A percentile compares a stretch with the other conserved stretches of the same genome.
Evolutionary conservation across 2,888 invertebrate genomes (phyloP).

Genomic region (Trachelus iudaicus): DNA sequence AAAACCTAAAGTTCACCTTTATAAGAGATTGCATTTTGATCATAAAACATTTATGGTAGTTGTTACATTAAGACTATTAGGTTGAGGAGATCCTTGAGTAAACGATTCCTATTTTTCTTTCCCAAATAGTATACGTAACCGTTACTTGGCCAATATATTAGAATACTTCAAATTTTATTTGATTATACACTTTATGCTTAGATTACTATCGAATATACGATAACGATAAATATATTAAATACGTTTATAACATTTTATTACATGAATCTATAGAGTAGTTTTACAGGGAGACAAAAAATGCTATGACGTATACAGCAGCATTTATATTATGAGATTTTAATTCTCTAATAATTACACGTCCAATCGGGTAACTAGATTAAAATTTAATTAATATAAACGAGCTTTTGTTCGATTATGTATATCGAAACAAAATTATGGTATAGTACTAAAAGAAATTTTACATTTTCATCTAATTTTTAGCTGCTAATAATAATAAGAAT

Average conservation of each 20-base stretch:
- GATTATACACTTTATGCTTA: not conserved
- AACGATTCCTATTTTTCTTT: not conserved
- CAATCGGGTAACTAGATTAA: not conserved
- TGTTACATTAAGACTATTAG: not conserved
- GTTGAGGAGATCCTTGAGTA: not conserved
- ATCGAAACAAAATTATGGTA: not conserved
- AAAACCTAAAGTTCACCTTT: not conserved
- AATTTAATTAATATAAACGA: not conserved
- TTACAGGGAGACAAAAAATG: conserved; percentile 35
- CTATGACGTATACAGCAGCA: not conserved
- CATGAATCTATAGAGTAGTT: conserved; percentile 47
- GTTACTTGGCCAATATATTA: no score
- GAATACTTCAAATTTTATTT: not conserved
- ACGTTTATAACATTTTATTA: conserved; percentile 41
- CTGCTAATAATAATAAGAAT: not conserved
- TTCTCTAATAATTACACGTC: not conserved
- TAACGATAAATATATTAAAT: not conserved
- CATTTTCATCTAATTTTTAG: not conserved
- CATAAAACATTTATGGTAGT: not conserved
- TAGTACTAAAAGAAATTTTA: not conserved
- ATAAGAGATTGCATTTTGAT: not conserved
- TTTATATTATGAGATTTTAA: not conserved
- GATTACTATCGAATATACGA: not conserved
- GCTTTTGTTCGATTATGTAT: not conserved
- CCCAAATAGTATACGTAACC: not conserved